Percentiles rank a stretch among this genome's conserved stretches.
Evolutionary conservation across 2,888 invertebrate genomes (phyloP).

Genomic region (Alloscopus bannaensis): DNA sequence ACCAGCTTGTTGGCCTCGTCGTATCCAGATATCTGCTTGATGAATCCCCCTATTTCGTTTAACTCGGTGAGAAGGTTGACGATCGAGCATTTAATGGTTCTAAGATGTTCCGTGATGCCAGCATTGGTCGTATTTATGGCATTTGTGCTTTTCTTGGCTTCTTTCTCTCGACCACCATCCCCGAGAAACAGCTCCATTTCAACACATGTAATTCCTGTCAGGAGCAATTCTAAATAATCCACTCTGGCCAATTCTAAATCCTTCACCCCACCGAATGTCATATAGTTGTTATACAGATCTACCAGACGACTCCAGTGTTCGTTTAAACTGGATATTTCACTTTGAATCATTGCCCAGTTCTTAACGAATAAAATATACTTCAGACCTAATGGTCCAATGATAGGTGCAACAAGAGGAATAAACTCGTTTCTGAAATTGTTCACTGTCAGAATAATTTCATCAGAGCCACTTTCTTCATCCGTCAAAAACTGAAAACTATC

Average conservation of each 20-base stretch:
- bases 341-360: conserved; percentile 69
- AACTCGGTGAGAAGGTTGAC: conserved; percentile 67
- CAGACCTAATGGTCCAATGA: conserved; percentile 69
- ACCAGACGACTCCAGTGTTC: conserved; percentile 70
- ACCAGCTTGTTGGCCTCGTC: conserved; percentile 58
- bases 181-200: conserved; percentile 72
- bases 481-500: conserved; percentile 65
- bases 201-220: conserved; percentile 69
- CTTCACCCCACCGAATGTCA: conserved; percentile 68
- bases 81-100: conserved; percentile 68
- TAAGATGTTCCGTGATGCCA: conserved; percentile 67
- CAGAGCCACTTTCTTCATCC: conserved; percentile 47
- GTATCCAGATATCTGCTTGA: conserved; percentile 61
- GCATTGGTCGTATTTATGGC: conserved; percentile 62
- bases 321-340: conserved; percentile 66
- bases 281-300: conserved; percentile 67
- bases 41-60: conserved; percentile 70
- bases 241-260: conserved; percentile 61
- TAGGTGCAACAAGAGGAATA: conserved; percentile 60
- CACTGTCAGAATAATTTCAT: conserved; percentile 57
- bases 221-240: conserved; percentile 69
- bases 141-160: conserved; percentile 69
- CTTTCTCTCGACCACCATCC: conserved; percentile 69
- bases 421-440: conserved; percentile 61
- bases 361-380: conserved; percentile 68